Conservation (phyloP, 1,140 invertebrate genomes). For the Megathymus violae region DNA sequence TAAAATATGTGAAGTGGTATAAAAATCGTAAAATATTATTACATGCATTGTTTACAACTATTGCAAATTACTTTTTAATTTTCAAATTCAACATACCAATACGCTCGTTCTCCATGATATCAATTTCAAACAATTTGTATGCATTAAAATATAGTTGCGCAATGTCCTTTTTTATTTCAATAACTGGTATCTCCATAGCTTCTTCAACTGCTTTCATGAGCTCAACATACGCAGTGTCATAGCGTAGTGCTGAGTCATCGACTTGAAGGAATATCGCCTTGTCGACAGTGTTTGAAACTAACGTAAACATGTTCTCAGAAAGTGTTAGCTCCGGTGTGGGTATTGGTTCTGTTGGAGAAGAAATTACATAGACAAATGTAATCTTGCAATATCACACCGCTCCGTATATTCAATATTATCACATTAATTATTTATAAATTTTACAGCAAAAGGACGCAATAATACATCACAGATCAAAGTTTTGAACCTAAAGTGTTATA, state of each 20-base stretch:
- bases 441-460: no score
- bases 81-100: constrained; percentile 47
- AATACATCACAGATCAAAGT: no score
- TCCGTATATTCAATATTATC: no score
- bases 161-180: constrained; percentile 67
- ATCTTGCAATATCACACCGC: no score
- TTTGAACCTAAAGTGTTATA: no score
- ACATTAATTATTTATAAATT: no score
- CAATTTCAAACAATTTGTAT: constrained; percentile 63
- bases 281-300: constrained; percentile 67
- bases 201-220: constrained; percentile 62
- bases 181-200: constrained; percentile 74
- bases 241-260: constrained; percentile 53
- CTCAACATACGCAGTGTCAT: constrained; percentile 73
- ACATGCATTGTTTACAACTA: no score
- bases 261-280: constrained; percentile 66
- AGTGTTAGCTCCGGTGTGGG: constrained; percentile 64
- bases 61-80: no score
- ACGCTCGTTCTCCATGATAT: constrained; percentile 66
- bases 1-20: no score
- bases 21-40: no score
- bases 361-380: no score
- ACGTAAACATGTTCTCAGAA: constrained; percentile 53
- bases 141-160: constrained; percentile 56
- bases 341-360: constrained; percentile 56